Evolutionary conservation across 2,888 invertebrate species (phyloP).

Genomic region (Rhagonycha lutea): DNA sequence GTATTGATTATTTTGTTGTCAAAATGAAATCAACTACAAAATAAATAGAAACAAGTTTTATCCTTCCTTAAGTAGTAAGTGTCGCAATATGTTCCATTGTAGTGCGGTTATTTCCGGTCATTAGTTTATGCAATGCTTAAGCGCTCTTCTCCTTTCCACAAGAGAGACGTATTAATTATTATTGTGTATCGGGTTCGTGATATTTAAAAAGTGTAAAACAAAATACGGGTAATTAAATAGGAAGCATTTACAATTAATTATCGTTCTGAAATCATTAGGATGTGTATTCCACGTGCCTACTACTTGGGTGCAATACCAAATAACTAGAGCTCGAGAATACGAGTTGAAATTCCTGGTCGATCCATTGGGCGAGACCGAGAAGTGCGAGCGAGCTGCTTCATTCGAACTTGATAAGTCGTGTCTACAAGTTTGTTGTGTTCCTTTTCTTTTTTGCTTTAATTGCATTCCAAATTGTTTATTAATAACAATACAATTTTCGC

Average conservation of each 20-base stretch:
- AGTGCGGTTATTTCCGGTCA: background rate
- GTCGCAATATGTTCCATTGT: background rate
- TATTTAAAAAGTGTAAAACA: background rate
- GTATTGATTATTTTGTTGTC: background rate
- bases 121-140: background rate
- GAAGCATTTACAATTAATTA: background rate
- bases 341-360: background rate
- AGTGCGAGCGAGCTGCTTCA: slow-evolving; percentile 29
- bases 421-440: slow-evolving; percentile 21
- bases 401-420: slow-evolving; percentile 27
- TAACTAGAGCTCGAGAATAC: background rate
- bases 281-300: background rate
- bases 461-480: background rate
- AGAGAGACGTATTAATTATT: background rate
- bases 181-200: background rate
- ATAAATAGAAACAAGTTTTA: background rate
- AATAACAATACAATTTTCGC: background rate
- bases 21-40: background rate
- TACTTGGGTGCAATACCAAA: background rate
- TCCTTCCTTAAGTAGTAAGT: background rate
- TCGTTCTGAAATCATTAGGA: background rate
- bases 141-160: background rate
- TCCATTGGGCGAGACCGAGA: slow-evolving; percentile 5
- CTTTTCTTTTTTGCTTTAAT: slow-evolving; percentile 11
- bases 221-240: background rate